Percentiles rank a stretch among this genome's conserved stretches.
Evolutionary conservation across 2,888 invertebrate species (phyloP).

Genomic region (Oxyteleia sp.): DNA sequence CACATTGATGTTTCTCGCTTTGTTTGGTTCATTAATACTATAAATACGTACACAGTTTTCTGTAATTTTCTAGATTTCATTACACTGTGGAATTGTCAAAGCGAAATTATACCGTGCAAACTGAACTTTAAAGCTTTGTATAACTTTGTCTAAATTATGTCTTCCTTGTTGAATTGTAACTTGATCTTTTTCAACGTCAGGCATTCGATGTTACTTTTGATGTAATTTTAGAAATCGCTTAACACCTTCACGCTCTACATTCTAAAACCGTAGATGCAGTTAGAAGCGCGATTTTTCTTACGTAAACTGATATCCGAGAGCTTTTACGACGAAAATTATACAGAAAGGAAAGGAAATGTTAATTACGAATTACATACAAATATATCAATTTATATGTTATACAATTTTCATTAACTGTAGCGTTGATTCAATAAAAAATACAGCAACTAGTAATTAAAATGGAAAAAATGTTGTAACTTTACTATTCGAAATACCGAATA

Average conservation of each 20-base stretch:
- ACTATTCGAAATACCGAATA: neutral
- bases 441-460: neutral
- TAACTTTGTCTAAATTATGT: neutral
- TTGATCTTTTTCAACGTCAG: conserved; percentile 31
- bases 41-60: conserved; percentile 15
- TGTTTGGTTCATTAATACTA: too few relatives aligned
- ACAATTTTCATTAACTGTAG: too few relatives aligned
- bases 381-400: too few relatives aligned
- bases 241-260: conserved; percentile 58
- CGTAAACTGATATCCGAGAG: neutral
- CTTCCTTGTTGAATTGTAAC: conserved; percentile 26
- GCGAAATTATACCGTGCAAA: neutral
- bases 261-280: conserved; percentile 44
- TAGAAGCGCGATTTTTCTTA: conserved; percentile 28
- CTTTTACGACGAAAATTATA: neutral
- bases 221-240: conserved; percentile 64
- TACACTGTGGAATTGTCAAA: neutral
- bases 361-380: too few relatives aligned
- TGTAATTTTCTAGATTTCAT: too few relatives aligned
- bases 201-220: conserved; percentile 40
- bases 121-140: neutral
- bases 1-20: too few relatives aligned
- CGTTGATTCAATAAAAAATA: too few relatives aligned
- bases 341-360: too few relatives aligned
- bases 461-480: neutral